phyloP scores from a whole-genome alignment of 2,888 invertebrate genomes.

The Neria commutata region DNA sequence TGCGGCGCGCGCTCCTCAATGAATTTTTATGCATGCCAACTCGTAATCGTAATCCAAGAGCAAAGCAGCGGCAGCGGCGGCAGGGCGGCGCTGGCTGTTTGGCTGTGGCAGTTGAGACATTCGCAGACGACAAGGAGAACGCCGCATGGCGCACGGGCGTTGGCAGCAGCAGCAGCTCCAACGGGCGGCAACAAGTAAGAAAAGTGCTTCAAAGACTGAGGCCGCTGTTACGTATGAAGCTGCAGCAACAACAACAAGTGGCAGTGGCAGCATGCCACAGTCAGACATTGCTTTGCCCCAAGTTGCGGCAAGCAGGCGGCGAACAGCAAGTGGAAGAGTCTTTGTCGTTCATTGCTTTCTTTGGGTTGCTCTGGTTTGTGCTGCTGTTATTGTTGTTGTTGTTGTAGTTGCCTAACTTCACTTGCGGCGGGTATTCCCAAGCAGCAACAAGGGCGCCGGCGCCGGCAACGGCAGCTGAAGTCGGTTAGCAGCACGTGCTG shows the following conservation, averaged over 20 bases:
- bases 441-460: background rate
- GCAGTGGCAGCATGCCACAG: too few relatives aligned
- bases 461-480: constrained; percentile 12
- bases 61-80: too few relatives aligned
- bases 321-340: background rate
- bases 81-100: background rate
- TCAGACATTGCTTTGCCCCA: background rate
- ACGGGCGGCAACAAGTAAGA: background rate
- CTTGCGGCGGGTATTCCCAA: background rate
- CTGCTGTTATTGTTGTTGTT: background rate
- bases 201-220: background rate
- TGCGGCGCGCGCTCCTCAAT: constrained; percentile 3
- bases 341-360: background rate
- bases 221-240: background rate
- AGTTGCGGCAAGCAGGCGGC: background rate
- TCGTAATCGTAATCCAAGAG: constrained; percentile 11
- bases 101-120: background rate
- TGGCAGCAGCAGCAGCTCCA: background rate
- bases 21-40: constrained; percentile 10
- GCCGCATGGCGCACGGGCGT: background rate
- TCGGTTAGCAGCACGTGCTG: constrained; percentile 14
- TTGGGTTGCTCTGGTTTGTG: background rate
- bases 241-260: too few relatives aligned
- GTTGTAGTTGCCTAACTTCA: background rate
- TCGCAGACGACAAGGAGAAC: background rate